phyloP scores from a whole-genome alignment of 2,797 vertebrate genomes.

The Premnoplex brunnescens region DNA sequence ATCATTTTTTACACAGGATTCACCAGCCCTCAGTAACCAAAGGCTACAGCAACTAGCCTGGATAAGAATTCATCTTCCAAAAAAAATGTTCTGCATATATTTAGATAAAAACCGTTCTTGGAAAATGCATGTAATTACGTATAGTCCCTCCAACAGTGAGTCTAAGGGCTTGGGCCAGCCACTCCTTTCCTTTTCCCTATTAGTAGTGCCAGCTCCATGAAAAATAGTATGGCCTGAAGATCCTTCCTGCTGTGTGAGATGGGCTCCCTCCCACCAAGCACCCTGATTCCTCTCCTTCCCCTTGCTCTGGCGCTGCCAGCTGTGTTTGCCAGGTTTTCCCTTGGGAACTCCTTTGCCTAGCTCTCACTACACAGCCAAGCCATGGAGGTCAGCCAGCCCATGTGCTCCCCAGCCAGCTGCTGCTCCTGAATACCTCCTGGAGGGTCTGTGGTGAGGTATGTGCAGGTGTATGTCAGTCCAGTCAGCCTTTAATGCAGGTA shows the following conservation, averaged over 20 bases:
- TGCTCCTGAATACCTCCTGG: not conserved
- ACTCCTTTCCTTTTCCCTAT: not conserved
- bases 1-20: not conserved
- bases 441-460: not conserved
- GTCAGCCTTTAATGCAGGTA: not conserved
- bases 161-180: not conserved
- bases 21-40: not conserved
- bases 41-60: not conserved
- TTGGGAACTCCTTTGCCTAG: not conserved
- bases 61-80: not conserved
- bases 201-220: not conserved
- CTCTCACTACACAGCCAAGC: not conserved
- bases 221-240: not conserved
- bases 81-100: rapidly evolving
- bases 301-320: not conserved
- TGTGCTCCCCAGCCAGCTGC: rapidly evolving
- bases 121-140: not conserved
- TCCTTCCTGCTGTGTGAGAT: not conserved
- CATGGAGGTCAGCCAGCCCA: not conserved
- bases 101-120: not conserved
- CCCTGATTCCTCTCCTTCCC: not conserved
- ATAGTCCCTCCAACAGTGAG: not conserved
- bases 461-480: not conserved
- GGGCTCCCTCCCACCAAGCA: not conserved
- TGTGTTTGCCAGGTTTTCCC: not conserved